Evolutionary conservation across 2,113 vertebrate species (phyloP).

Genomic region (Macrotis lagotis): DNA sequence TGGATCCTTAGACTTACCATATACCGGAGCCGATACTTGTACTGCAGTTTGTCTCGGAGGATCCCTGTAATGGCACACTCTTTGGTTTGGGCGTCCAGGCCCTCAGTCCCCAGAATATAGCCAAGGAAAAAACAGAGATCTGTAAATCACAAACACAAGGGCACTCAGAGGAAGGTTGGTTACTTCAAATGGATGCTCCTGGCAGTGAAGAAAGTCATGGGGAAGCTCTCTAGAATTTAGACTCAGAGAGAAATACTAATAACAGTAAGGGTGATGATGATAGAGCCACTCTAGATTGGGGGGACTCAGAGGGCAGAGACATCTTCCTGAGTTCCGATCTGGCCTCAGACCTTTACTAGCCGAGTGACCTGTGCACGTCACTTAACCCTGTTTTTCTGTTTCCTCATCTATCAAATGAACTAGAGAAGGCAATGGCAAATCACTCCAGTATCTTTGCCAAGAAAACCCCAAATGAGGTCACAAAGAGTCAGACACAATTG

Average conservation of each 20-base stretch:
- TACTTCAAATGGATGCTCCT: neutral
- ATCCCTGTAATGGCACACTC: conserved; percentile 60
- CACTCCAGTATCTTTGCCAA: neutral
- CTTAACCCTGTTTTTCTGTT: too few species aligned
- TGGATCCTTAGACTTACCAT: conserved; percentile 53
- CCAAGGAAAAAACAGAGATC: conserved; percentile 71
- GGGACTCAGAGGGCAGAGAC: neutral
- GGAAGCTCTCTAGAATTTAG: neutral
- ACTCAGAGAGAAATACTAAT: neutral
- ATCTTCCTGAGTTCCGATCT: too few species aligned
- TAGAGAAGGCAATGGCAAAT: neutral
- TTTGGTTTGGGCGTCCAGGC: conserved; percentile 57
- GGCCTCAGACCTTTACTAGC: too few species aligned
- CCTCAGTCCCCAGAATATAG: conserved; percentile 50
- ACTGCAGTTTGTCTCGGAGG: conserved; percentile 75
- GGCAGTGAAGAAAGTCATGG: neutral
- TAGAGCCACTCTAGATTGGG: neutral
- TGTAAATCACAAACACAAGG: conserved; percentile 26
- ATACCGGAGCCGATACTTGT: conserved; percentile 73
- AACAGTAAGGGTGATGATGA: neutral
- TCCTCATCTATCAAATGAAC: neutral
- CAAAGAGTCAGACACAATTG: neutral
- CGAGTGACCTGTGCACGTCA: too few species aligned
- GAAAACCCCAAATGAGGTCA: neutral
- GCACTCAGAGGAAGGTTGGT: neutral